phyloP scores from a whole-genome alignment of 2,113 vertebrate species.

The Psilopogon haemacephalus region DNA sequence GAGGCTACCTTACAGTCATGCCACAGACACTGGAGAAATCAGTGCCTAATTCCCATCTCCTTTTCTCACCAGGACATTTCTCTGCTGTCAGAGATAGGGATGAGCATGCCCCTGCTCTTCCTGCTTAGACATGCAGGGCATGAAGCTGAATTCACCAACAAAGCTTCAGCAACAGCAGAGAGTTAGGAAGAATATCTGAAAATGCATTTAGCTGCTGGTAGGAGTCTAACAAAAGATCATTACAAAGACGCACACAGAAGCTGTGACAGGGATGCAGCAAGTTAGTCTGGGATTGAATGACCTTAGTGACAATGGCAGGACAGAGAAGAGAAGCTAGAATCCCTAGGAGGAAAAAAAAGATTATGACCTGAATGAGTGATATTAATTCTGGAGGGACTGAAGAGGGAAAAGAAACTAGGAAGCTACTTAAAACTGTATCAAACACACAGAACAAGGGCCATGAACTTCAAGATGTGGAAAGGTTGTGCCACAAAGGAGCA shows the following conservation, averaged over 20 bases:
- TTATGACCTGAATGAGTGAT: constrained; percentile 9
- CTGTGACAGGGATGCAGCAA: neutral
- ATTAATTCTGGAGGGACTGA: constrained; percentile 1
- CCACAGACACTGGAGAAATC: neutral
- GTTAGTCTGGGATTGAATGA: neutral
- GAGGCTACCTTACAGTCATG: accelerated
- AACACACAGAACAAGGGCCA: constrained; percentile 7
- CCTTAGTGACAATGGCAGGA: neutral
- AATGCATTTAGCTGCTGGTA: neutral
- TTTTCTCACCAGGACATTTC: neutral
- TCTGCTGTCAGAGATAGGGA: neutral
- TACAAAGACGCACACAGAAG: neutral
- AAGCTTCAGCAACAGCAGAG: neutral
- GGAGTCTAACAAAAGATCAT: neutral
- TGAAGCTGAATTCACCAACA: neutral
- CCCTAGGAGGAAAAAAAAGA: neutral
- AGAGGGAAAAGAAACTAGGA: constrained; percentile 13
- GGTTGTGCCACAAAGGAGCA: constrained; percentile 21
- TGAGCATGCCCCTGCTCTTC: neutral
- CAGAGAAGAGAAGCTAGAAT: neutral
- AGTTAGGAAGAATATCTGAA: neutral
- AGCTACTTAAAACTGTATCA: constrained; percentile 37
- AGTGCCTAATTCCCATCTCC: neutral
- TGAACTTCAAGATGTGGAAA: constrained; percentile 41
- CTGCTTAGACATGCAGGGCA: neutral